Base-by-base conservation (phyloP, 2,113 vertebrate genomes). In the Trogon melanurus region DNA sequence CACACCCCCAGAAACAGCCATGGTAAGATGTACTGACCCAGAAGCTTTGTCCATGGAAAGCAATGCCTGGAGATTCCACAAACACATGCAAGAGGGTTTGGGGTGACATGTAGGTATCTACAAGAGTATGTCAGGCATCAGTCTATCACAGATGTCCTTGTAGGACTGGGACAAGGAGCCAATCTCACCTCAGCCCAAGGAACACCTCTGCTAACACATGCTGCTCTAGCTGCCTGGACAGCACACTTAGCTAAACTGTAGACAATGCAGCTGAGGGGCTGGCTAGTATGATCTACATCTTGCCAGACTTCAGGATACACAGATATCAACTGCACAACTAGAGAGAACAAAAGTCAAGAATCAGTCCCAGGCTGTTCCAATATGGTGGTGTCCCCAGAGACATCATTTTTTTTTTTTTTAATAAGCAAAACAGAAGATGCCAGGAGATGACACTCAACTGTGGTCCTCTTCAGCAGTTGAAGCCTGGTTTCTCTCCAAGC, bases 151-250 rank as follows among this genome's bases (percentile, higher is more conserved):
- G 50, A 47, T 36, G 10, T 21, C 75, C 74, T 41, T 66, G 47
- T 3, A 94, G 66, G 74, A 73, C 57, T 48, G 0, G 0, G 72
- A 81, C 15, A 88, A 61, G 30, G 23, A 87, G 29, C 48, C 61
- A 79, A 41, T 48, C 48, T 75, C 1, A 0, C 26, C 41, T 87
- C 13, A 3, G 41, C 32, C 61, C 1, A 0, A 32, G 51, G 44
- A 91, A 44, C n/a, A 60, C 18, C n/a, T 45, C 3, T 66, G 64
- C 50, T 61, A 88, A 57, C 30, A 23, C 23, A 45, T 1, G 0
- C 29, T 73, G 45, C 62, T 82, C 48, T 47, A 56, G 38, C 32
- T 76, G 45, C 30, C 60, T 27, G 36, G 64, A 54, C 47, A 88
- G 62, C n/a, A 56, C 0, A 0, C 60, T 75, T 30, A 71, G 38